These are phyloP conservation scores for Triplophysa yarkandensis DNA, from an alignment of 2,797 vertebrate genomes.

Conservation along the genomic window DNA sequence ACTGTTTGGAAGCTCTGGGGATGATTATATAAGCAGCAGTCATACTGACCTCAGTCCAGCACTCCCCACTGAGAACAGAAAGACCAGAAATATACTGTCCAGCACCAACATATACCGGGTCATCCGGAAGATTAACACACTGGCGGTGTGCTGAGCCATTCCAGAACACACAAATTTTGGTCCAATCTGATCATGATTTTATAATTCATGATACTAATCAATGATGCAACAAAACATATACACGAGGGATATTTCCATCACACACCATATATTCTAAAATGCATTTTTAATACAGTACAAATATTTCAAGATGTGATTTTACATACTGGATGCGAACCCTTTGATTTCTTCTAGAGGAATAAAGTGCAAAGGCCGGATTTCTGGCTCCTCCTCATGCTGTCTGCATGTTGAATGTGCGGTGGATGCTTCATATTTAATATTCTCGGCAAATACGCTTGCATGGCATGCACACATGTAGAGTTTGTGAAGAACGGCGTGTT, in stretches of 20 bases:
- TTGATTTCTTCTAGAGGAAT: not conserved
- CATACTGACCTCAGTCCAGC: slow-evolving; percentile 79
- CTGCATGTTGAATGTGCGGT: slow-evolving; percentile 45
- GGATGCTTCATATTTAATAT: slow-evolving; percentile 60
- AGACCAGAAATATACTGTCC: slow-evolving; percentile 73
- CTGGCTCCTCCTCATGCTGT: slow-evolving; percentile 21
- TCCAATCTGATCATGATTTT: too few relatives aligned
- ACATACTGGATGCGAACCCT: not conserved
- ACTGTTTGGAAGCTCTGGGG: slow-evolving; percentile 39
- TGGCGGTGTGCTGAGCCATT: slow-evolving; percentile 81
- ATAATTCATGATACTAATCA: too few relatives aligned
- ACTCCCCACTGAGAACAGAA: slow-evolving; percentile 77
- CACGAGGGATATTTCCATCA: not conserved
- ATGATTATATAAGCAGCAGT: slow-evolving; percentile 65
- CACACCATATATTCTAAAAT: not conserved
- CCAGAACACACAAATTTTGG: slow-evolving; percentile 72
- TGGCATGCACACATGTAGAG: slow-evolving; percentile 61
- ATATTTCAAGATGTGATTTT: not conserved
- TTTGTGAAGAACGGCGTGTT: slow-evolving; percentile 59
- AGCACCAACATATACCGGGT: slow-evolving; percentile 79
- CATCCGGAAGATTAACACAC: slow-evolving; percentile 82
- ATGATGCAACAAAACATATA: too few relatives aligned
- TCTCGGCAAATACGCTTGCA: slow-evolving; percentile 68
- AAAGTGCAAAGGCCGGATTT: too few relatives aligned
- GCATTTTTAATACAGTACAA: not conserved